These are phyloP conservation scores for Sylvicola cinctus DNA, from an alignment of 2,888 invertebrate species.

Conservation along the genomic window DNA sequence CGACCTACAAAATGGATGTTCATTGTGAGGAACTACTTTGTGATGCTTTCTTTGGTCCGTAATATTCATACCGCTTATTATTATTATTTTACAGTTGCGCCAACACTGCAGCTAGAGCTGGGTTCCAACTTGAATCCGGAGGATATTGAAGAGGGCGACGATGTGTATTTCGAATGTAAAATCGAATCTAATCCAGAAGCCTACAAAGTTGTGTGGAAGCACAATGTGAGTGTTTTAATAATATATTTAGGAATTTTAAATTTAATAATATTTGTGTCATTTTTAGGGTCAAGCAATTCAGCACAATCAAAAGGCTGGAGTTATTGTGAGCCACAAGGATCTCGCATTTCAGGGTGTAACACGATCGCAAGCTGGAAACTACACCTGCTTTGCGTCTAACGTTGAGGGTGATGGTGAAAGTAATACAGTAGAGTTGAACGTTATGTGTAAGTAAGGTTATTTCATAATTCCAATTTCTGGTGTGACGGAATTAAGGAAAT, in stretches of 20 bases:
- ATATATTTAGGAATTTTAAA: too few species aligned
- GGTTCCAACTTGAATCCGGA: constrained; percentile 57
- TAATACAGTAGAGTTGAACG: constrained; percentile 55
- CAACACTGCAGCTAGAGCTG: constrained; percentile 43
- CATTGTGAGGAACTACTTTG: constrained; percentile 46
- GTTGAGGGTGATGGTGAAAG: constrained; percentile 82
- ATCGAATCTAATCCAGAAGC: constrained; percentile 56
- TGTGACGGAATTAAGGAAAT: too few species aligned
- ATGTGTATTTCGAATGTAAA: constrained; percentile 64
- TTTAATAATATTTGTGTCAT: too few species aligned
- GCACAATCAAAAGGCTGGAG: constrained; percentile 68
- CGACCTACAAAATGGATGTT: constrained; percentile 62
- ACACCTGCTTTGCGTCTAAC: constrained; percentile 75
- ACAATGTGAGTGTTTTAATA: constrained; percentile 58
- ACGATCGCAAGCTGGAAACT: constrained; percentile 65
- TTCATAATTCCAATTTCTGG: too few species aligned
- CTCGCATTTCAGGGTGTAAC: constrained; percentile 64
- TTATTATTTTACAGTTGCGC: constrained; percentile 32
- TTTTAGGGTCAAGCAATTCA: constrained; percentile 71
- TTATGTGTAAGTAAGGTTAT: constrained; percentile 68
- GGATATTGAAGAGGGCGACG: constrained; percentile 62
- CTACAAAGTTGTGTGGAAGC: constrained; percentile 62
- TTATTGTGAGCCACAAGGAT: constrained; percentile 66
- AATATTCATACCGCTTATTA: not conserved
- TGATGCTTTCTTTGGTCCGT: not conserved